phyloP scores from a whole-genome alignment of 2,113 vertebrate species.

The Clinocottus analis region DNA sequence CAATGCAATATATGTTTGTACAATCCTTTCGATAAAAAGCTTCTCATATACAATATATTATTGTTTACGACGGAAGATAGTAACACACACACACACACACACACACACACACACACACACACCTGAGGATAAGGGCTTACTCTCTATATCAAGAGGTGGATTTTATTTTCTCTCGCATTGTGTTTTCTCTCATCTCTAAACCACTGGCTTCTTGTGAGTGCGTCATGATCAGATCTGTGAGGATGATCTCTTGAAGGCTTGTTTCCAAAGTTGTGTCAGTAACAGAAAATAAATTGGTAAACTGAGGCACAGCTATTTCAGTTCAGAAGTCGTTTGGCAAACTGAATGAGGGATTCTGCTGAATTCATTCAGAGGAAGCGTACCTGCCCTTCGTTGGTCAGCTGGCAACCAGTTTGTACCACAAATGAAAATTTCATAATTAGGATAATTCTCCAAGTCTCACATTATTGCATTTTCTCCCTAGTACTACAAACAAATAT shows the following conservation, averaged over 20 bases:
- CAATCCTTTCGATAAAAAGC: background rate
- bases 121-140: background rate
- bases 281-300: background rate
- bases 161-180: background rate
- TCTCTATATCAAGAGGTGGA: too few species aligned
- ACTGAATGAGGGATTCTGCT: background rate
- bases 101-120: background rate
- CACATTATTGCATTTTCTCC: slow-evolving; percentile 17
- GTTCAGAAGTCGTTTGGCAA: background rate
- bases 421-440: background rate
- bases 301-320: background rate
- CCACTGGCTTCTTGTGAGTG: background rate
- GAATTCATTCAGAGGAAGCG: background rate
- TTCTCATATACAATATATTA: background rate
- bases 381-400: background rate
- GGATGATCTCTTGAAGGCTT: background rate
- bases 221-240: background rate
- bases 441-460: slow-evolving; percentile 8
- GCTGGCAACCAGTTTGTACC: slow-evolving; percentile 1
- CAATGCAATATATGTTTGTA: background rate
- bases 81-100: background rate
- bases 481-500: slow-evolving; percentile 19
- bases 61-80: background rate
- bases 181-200: slow-evolving; percentile 2
- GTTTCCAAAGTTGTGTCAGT: background rate